These are phyloP conservation scores for Drosophila neocordata DNA, from an alignment of 1,140 invertebrate genomes.

Conservation along the genomic window DNA sequence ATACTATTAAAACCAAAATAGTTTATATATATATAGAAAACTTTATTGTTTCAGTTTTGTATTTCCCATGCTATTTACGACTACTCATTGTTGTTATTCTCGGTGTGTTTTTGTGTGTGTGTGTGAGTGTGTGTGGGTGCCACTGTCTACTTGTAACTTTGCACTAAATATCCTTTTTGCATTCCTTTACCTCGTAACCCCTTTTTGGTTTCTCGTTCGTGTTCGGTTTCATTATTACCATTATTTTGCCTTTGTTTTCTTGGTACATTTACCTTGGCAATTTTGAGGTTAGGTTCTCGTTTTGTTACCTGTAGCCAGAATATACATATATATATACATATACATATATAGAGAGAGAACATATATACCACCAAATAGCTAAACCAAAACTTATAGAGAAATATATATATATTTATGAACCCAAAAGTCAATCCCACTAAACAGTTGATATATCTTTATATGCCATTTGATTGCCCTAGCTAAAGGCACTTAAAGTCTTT, in stretches of 20 bases:
- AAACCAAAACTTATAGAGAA: background rate
- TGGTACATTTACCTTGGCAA: background rate
- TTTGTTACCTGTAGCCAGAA: background rate
- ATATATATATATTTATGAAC: background rate
- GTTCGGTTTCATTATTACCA: background rate
- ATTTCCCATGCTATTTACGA: background rate
- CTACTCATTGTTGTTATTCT: background rate
- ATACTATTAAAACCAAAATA: constrained; percentile 28
- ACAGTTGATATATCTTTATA: too few relatives aligned
- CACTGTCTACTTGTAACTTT: constrained; percentile 2
- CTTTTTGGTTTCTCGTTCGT: background rate
- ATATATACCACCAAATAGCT: background rate
- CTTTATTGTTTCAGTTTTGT: background rate
- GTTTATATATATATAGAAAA: constrained; percentile 17
- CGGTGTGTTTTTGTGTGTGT: too few relatives aligned
- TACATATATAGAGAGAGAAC: background rate
- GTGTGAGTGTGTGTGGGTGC: background rate
- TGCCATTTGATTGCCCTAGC: too few relatives aligned
- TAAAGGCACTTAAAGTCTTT: too few relatives aligned
- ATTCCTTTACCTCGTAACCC: too few relatives aligned
- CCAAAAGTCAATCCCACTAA: too few relatives aligned
- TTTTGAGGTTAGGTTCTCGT: background rate
- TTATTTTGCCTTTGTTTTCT: background rate
- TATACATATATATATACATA: background rate
- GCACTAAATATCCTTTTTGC: background rate